Conservation (phyloP, 2,888 invertebrate genomes). For the Mellilla xanthometata region DNA sequence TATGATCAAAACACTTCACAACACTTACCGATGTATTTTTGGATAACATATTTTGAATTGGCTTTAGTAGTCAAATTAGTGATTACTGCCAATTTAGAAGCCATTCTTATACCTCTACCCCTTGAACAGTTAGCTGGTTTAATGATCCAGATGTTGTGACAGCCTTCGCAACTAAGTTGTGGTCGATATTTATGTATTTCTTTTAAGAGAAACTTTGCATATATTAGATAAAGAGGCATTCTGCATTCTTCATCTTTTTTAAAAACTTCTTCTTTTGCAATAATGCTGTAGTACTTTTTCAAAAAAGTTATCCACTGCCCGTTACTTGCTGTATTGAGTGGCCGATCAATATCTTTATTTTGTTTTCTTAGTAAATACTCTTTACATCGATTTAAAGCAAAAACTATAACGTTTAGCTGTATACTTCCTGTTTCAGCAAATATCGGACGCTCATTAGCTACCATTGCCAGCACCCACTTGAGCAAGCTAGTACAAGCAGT, state of each 20-base stretch:
- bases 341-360: conserved; percentile 85
- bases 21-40: conserved; percentile 93
- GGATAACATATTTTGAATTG: conserved; percentile 88
- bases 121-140: conserved; percentile 93
- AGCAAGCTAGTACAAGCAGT: conserved; percentile 91
- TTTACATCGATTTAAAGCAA: conserved; percentile 87
- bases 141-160: conserved; percentile 93
- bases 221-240: conserved; percentile 57
- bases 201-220: conserved; percentile 81
- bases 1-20: too few relatives aligned
- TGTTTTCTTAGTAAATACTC: conserved; percentile 82
- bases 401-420: conserved; percentile 83
- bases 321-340: conserved; percentile 57
- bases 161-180: conserved; percentile 88
- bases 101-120: conserved; percentile 92
- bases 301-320: conserved; percentile 87
- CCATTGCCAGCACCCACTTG: conserved; percentile 79
- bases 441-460: conserved; percentile 61
- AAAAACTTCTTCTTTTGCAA: conserved; percentile 82
- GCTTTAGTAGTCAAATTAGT: conserved; percentile 83
- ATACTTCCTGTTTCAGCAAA: conserved; percentile 79
- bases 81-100: conserved; percentile 88
- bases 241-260: conserved; percentile 57
- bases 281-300: conserved; percentile 84
- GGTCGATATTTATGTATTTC: conserved; percentile 83